Conservation (phyloP, 2,888 invertebrate genomes). For the Thera obeliscata region DNA sequence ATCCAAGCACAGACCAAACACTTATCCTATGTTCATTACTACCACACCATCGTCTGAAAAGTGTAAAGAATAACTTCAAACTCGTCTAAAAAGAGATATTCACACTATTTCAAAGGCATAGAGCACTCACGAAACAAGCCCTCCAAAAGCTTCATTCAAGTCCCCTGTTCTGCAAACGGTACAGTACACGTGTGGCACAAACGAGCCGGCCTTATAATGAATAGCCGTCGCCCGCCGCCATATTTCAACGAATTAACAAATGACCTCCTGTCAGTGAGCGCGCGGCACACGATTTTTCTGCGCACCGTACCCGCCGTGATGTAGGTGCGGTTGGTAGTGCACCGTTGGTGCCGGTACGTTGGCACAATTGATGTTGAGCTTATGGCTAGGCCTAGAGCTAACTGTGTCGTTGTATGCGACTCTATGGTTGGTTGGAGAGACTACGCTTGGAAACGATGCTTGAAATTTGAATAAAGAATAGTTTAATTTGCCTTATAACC, state of each 20-base stretch:
- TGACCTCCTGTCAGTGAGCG: constrained; percentile 76
- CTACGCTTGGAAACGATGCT: not conserved
- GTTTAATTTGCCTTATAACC: not conserved
- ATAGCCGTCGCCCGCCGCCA: constrained; percentile 80
- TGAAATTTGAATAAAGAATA: not conserved
- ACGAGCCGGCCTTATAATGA: constrained; percentile 82
- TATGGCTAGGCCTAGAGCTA: constrained; percentile 46
- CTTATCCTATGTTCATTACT: too few relatives aligned
- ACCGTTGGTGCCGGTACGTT: constrained; percentile 47
- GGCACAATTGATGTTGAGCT: constrained; percentile 63
- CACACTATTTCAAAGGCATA: too few relatives aligned
- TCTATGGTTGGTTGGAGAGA: constrained; percentile 5
- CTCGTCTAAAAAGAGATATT: too few relatives aligned
- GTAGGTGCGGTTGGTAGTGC: constrained; percentile 74
- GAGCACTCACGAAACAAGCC: too few relatives aligned
- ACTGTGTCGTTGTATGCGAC: constrained; percentile 13
- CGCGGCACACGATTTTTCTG: constrained; percentile 81
- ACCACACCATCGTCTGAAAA: not conserved
- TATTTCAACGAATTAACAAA: constrained; percentile 84
- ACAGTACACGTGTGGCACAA: constrained; percentile 79
- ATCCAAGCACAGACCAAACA: too few relatives aligned
- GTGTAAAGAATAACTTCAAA: too few relatives aligned
- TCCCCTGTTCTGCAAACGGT: constrained; percentile 53
- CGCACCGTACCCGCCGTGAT: constrained; percentile 76
- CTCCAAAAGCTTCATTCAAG: not conserved